Evolutionary conservation across 1,140 invertebrate species (phyloP), one percentile per base, ranked within the genome.

Genomic region (Anagrus nilaparvatae): DNA sequence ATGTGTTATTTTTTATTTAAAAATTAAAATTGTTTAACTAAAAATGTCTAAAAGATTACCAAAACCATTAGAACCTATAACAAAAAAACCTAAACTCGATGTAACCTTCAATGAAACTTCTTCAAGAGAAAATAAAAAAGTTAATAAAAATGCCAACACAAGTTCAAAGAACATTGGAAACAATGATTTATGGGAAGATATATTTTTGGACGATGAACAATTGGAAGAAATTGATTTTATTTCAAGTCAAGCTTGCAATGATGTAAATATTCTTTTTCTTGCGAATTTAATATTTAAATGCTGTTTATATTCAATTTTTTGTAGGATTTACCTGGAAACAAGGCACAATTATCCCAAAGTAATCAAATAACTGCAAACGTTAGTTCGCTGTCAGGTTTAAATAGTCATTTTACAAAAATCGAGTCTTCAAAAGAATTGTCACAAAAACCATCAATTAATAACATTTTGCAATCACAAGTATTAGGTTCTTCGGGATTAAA

Each of bases 191-290:
- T 66, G 63, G 62, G 61, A 58, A 4, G 61, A 61, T 27, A 59
- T 64, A 43, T 61, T 63, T 44, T 52, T 47, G 3, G 59, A 63
- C 5, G 54, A 54, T 6, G 60, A 58, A 17, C n/a, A n/a, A n/a
- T 53, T 65, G 17, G 55, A 62, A 39, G 53, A 64, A 37, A 54
- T 66, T 33, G 63, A 66, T 40, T 46, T 57, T 18, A 53, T 65
- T 14, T 54, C 55, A 12, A 56, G 61, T 13, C 62, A 66, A 51
- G 58, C 51, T 39, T 59, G 50, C 20, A 46, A 40, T 7, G 48
- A 55, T 46, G 55, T 16, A 33, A 25, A 34, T 34, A 19, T 27
- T 29, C 16, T 27, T 10, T 29, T 46, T 19, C 5, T 29, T 17
- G 5, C 23, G 17, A 21, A 46, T 14, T 40, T 10, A 20, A 14